phyloP scores from a whole-genome alignment of 1,140 invertebrate genomes.

The Sitobion miscanthi region DNA sequence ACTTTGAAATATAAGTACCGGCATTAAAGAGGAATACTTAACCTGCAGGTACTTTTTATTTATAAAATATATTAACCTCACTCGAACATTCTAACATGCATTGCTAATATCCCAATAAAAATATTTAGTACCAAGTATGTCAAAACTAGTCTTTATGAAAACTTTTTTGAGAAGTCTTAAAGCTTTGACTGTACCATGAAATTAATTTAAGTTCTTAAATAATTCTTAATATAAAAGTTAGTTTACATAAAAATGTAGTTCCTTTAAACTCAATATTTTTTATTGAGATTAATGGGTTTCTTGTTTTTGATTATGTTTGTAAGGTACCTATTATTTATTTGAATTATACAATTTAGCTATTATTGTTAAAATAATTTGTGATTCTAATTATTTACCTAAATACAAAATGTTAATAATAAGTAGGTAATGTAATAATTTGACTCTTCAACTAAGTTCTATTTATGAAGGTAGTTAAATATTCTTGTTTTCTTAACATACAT shows the following conservation, averaged over 20 bases:
- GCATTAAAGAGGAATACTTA: background rate
- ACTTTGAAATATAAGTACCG: background rate
- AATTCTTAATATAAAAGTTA: background rate
- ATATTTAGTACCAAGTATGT: background rate
- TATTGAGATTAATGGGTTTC: background rate
- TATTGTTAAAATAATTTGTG: background rate
- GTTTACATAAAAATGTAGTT: background rate
- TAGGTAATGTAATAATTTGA: background rate
- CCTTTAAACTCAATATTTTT: slow-evolving; percentile 15
- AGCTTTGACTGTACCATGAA: background rate
- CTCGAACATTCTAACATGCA: background rate
- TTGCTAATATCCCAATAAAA: background rate
- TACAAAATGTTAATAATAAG: background rate
- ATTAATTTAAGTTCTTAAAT: slow-evolving; percentile 34
- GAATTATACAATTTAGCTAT: background rate
- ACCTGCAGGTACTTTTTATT: background rate
- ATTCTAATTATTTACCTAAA: background rate
- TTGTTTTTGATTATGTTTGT: background rate
- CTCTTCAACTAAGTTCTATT: background rate
- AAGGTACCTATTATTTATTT: background rate
- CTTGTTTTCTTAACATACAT: background rate
- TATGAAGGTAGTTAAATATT: background rate
- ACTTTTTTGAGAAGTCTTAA: background rate
- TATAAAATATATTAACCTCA: background rate
- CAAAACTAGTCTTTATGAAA: background rate